Evolutionary conservation across 2,888 invertebrate species (phyloP).

Genomic region (Mamestra brassicae): DNA sequence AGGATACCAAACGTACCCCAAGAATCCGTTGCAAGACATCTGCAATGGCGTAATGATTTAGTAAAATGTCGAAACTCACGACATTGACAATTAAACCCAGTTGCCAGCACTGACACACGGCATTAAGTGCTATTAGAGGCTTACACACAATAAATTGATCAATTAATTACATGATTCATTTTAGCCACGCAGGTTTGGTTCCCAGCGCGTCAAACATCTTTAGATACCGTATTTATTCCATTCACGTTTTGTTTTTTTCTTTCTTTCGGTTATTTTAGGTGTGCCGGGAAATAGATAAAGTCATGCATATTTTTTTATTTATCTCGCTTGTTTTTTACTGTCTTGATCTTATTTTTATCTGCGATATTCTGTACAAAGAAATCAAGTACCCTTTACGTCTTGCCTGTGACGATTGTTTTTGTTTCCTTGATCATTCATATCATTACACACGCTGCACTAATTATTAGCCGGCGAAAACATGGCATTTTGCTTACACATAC

Average conservation of each 20-base stretch:
- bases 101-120: neutral
- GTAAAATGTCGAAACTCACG: conserved; percentile 26
- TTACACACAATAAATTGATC: neutral
- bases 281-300: too few species aligned
- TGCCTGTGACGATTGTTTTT: neutral
- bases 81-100: conserved; percentile 9
- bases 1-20: neutral
- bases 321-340: neutral
- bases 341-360: neutral
- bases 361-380: conserved; percentile 5
- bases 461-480: conserved; percentile 29
- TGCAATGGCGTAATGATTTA: conserved; percentile 15
- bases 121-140: conserved; percentile 5
- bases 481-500: conserved; percentile 48
- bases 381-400: neutral
- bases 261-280: neutral
- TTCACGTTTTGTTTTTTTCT: neutral
- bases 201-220: neutral
- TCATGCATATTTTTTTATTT: neutral
- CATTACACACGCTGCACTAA: conserved; percentile 24
- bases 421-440: conserved; percentile 8
- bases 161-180: conserved; percentile 12
- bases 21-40: neutral
- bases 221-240: neutral
- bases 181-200: conserved; percentile 1